A percentile compares a stretch with the other conserved stretches of the same genome.
These are phyloP conservation scores for Anseranas semipalmata DNA, from an alignment of 2,113 vertebrate genomes.

Conservation along the genomic window DNA sequence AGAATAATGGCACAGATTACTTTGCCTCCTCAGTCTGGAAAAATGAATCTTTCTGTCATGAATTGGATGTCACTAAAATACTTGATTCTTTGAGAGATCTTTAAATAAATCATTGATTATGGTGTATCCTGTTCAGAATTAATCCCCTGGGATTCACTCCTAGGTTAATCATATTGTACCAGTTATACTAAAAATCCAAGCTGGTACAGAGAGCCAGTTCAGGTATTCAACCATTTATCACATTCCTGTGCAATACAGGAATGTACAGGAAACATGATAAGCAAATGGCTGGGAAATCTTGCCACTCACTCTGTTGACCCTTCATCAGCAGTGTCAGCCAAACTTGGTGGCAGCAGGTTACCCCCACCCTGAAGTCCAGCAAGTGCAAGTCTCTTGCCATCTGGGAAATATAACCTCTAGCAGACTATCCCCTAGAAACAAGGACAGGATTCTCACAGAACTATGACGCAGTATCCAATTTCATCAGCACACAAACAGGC, in stretches of 20 bases:
- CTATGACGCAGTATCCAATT: not conserved
- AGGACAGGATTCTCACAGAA: not conserved
- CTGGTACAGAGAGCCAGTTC: not conserved
- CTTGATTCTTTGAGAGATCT: not conserved
- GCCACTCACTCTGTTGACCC: accelerated
- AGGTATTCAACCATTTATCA: not conserved
- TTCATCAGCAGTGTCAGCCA: not conserved
- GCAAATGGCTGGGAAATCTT: not conserved
- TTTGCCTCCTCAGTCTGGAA: not conserved
- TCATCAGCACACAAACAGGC: not conserved
- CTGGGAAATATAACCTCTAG: not conserved
- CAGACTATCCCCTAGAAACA: not conserved
- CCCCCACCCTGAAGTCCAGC: accelerated
- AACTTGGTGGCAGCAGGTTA: not conserved
- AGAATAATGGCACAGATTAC: not conserved
- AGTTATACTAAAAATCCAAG: not conserved
- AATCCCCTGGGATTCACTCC: not conserved
- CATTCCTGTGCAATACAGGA: not conserved
- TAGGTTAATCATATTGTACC: not conserved
- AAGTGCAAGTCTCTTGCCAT: not conserved
- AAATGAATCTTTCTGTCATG: not conserved
- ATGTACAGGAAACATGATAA: not conserved
- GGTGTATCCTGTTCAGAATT: not conserved
- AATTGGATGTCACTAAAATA: not conserved
- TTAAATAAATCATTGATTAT: not conserved